Evolutionary conservation across 2,113 vertebrate species (phyloP).

Genomic region (Capricornis sumatraensis): DNA sequence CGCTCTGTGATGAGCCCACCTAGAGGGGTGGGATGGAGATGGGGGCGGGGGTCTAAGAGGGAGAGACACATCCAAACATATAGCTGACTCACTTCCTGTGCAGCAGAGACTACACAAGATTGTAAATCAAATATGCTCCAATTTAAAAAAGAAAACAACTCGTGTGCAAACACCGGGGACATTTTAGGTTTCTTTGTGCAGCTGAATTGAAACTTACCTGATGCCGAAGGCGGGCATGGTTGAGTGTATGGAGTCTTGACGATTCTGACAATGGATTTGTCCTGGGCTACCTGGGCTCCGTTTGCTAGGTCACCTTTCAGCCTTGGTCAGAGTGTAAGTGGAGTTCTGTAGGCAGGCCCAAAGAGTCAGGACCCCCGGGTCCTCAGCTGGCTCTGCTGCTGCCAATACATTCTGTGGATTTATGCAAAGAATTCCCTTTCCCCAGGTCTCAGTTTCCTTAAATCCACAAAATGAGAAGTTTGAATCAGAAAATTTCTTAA

Average conservation of each 20-base stretch:
- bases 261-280: not conserved
- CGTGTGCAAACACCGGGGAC: not conserved
- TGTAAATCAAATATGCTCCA: not conserved
- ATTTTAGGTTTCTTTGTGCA: not conserved
- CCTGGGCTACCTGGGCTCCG: not conserved
- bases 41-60: not conserved
- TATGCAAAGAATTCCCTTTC: not conserved
- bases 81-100: not conserved
- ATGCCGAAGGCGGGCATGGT: not conserved
- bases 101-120: not conserved
- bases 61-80: not conserved
- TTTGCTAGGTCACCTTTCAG: too few relatives aligned
- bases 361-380: not conserved
- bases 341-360: not conserved
- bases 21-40: not conserved
- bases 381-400: not conserved
- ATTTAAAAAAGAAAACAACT: not conserved
- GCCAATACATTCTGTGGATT: rapidly evolving
- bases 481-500: not conserved
- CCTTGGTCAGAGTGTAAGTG: not conserved
- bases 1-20: not conserved
- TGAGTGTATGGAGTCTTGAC: not conserved
- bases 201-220: not conserved
- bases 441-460: not conserved
- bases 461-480: not conserved